Evolutionary conservation across 1,140 invertebrate species (phyloP).

Genomic region (Apis laboriosa): DNA sequence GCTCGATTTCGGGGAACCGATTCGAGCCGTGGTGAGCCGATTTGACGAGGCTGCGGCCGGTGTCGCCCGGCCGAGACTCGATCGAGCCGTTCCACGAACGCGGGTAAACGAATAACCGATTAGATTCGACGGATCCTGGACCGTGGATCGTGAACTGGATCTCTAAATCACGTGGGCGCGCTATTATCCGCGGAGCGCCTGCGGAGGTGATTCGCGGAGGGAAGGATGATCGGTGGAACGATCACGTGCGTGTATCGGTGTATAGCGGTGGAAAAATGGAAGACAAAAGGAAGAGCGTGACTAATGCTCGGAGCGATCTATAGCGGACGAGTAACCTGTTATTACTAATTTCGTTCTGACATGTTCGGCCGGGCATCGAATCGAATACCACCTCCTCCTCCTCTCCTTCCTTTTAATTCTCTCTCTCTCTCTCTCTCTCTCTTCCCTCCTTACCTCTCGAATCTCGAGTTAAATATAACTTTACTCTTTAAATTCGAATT

Average conservation of each 20-base stretch:
- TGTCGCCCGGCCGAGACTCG: background rate
- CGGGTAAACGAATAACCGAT: background rate
- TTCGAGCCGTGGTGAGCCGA: background rate
- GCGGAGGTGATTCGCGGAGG: background rate
- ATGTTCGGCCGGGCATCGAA: background rate
- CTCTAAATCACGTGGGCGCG: background rate
- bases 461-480: too few relatives aligned
- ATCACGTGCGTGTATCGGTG: background rate
- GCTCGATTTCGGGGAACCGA: slow-evolving; percentile 23
- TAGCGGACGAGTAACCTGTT: slow-evolving; percentile 26
- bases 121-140: background rate
- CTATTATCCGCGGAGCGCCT: slow-evolving; percentile 5
- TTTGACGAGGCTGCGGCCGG: background rate
- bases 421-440: too few relatives aligned
- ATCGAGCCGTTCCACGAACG: background rate
- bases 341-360: slow-evolving; percentile 45
- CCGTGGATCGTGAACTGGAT: slow-evolving; percentile 6
- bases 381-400: too few relatives aligned
- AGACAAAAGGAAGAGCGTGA: slow-evolving; percentile 49
- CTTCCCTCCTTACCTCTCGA: too few relatives aligned
- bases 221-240: background rate
- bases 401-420: too few relatives aligned
- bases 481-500: too few relatives aligned
- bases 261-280: slow-evolving; percentile 13
- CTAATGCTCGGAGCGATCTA: slow-evolving; percentile 49